Evolutionary conservation across 2,888 invertebrate species (phyloP).

Genomic region (Clusia tigrina): DNA sequence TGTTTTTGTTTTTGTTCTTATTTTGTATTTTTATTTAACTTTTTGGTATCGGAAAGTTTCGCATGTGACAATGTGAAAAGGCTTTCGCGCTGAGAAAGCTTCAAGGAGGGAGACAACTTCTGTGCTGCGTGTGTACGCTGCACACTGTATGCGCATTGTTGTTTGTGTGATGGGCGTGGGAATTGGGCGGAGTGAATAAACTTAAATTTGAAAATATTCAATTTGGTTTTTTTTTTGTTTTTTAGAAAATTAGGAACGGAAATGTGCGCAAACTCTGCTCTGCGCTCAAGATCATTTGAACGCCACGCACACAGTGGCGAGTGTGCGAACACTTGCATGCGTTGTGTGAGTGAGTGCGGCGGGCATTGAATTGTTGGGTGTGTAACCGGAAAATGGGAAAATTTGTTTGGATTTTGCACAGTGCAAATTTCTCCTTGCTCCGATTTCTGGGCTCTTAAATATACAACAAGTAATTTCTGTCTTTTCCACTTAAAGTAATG

Average conservation of each 20-base stretch:
- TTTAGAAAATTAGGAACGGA: constrained; percentile 4
- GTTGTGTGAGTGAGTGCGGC: not conserved
- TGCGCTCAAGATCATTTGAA: constrained; percentile 26
- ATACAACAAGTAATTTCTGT: no score
- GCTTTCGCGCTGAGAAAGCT: constrained; percentile 30
- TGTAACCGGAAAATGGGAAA: constrained; percentile 15
- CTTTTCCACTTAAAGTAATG: no score
- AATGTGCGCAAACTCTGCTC: constrained; percentile 40
- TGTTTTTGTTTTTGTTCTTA: constrained; percentile 41
- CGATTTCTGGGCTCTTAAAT: no score
- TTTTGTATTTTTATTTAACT: no score
- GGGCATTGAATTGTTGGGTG: constrained; percentile 9
- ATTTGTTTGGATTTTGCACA: no score
- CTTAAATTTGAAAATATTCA: not conserved
- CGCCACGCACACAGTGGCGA: no score
- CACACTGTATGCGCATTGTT: constrained; percentile 16
- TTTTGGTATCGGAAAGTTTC: constrained; percentile 42
- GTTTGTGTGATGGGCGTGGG: constrained; percentile 31
- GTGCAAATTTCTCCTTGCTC: no score
- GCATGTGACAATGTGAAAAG: constrained; percentile 15
- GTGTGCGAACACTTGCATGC: no score
- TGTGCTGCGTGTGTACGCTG: constrained; percentile 17
- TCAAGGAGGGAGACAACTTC: constrained; percentile 43
- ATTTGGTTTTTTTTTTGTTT: not conserved
- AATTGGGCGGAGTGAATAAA: constrained; percentile 27